A percentile compares a stretch with the other conserved stretches of the same genome.
Conservation (phyloP, 1,140 invertebrate genomes). For the Trichomalopsis sarcophagae region DNA sequence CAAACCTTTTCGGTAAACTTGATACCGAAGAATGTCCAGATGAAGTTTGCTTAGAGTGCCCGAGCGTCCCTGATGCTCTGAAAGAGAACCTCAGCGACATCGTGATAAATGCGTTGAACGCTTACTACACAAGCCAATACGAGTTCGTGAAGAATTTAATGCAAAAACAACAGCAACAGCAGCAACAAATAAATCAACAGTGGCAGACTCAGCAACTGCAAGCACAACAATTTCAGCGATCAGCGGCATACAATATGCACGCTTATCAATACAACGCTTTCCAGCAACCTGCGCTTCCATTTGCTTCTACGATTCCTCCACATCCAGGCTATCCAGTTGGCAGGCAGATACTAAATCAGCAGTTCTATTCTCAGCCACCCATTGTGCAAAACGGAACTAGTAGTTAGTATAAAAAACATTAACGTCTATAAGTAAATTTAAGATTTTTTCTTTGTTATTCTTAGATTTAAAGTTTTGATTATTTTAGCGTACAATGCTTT, state of each 20-base stretch:
- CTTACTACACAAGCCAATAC: neutral
- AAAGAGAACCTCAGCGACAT: neutral
- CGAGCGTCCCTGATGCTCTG: neutral
- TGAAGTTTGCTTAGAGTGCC: neutral
- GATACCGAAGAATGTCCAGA: neutral
- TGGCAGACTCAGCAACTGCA: neutral
- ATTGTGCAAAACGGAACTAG: too few relatives aligned
- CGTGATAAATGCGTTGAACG: neutral
- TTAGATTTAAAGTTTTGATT: too few relatives aligned
- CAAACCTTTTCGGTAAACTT: neutral
- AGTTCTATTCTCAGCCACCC: too few relatives aligned
- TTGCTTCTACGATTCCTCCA: neutral
- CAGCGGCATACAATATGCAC: neutral
- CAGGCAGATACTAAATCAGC: neutral
- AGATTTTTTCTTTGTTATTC: too few relatives aligned
- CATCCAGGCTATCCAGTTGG: neutral
- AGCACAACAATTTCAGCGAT: neutral
- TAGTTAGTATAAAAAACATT: too few relatives aligned
- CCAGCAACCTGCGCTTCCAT: neutral
- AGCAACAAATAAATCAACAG: neutral
- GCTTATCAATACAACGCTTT: neutral
- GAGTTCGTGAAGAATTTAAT: neutral
- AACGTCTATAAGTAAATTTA: too few relatives aligned
- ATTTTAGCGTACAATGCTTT: too few relatives aligned
- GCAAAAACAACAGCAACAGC: neutral